Evolutionary conservation across 1,140 invertebrate species (phyloP).

Genomic region (Drosophila parvula): DNA sequence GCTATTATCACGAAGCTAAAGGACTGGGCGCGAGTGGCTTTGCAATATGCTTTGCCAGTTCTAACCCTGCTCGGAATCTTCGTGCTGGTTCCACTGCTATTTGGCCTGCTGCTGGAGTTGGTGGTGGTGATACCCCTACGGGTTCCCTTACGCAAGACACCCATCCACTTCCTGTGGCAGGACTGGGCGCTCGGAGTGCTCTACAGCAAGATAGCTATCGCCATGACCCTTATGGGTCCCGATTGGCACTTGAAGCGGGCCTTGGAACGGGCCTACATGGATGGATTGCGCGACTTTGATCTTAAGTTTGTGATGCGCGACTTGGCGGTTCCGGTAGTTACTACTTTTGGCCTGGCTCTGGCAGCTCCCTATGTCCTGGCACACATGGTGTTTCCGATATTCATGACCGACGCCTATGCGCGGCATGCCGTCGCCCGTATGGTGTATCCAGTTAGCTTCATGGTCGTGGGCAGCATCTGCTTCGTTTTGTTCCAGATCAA

Average conservation of each 20-base stretch:
- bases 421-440: conserved; percentile 92
- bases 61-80: conserved; percentile 90
- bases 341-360: conserved; percentile 93
- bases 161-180: conserved; percentile 97
- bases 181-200: conserved; percentile 98
- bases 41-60: conserved; percentile 88
- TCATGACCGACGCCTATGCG: conserved; percentile 89
- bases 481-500: conserved; percentile 91
- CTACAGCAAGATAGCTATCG: conserved; percentile 99
- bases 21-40: conserved; percentile 89
- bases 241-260: conserved; percentile 96
- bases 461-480: conserved; percentile 88
- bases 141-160: conserved; percentile 97
- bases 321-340: conserved; percentile 95
- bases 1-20: conserved; percentile 90
- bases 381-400: conserved; percentile 92
- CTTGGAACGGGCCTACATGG: conserved; percentile 94
- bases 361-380: conserved; percentile 95
- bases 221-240: conserved; percentile 98
- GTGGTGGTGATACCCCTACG: conserved; percentile 96
- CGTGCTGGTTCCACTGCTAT: conserved; percentile 95
- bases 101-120: conserved; percentile 95
- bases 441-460: conserved; percentile 95
- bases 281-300: conserved; percentile 97
- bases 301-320: conserved; percentile 93